Evolutionary conservation across 2,797 vertebrate species (phyloP).

Genomic region (Loriculus beryllinus): DNA sequence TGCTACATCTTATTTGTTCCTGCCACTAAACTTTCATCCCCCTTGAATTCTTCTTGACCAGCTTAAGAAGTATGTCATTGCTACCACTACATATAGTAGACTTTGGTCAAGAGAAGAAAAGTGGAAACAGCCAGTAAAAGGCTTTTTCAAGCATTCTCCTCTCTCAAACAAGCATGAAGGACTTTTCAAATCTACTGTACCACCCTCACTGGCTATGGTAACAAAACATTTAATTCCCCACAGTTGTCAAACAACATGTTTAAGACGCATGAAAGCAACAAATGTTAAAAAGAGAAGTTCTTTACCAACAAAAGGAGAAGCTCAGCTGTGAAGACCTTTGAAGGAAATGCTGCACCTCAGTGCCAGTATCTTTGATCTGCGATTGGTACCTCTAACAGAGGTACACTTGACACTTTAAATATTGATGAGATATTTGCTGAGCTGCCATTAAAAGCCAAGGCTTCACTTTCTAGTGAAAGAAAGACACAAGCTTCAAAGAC

Average conservation of each 20-base stretch:
- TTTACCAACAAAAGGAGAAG: constrained; percentile 43
- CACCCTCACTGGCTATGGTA: not conserved
- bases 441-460: constrained; percentile 64
- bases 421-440: constrained; percentile 73
- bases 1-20: not conserved
- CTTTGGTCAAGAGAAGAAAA: not conserved
- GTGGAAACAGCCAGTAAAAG: not conserved
- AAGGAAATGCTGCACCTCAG: constrained; percentile 55
- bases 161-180: not conserved
- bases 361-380: constrained; percentile 61
- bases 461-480: constrained; percentile 61
- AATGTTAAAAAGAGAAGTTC: constrained; percentile 41
- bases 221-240: constrained; percentile 44
- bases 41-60: not conserved
- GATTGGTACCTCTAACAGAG: constrained; percentile 67
- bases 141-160: not conserved
- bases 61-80: not conserved
- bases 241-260: constrained; percentile 27
- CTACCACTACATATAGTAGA: not conserved
- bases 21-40: not conserved
- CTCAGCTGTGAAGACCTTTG: constrained; percentile 55
- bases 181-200: not conserved
- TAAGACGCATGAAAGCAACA: not conserved
- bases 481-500: constrained; percentile 65
- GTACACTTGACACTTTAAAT: constrained; percentile 73